These are phyloP conservation scores for Cyanocitta stelleri DNA, from an alignment of 2,113 vertebrate species.

Conservation along the genomic window DNA sequence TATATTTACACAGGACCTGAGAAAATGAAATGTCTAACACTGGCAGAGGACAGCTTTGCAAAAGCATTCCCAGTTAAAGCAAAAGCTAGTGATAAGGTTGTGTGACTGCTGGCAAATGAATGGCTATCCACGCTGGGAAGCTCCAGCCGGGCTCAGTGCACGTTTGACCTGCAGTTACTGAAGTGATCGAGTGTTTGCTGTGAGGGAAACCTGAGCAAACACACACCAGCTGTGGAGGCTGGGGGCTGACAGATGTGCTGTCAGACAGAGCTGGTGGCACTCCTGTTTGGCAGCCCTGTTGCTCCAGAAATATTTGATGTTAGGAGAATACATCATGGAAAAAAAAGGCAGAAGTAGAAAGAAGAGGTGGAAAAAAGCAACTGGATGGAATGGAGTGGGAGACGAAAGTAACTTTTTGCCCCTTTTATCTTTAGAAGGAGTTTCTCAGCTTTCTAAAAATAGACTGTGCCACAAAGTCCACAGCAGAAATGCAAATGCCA, in stretches of 20 bases:
- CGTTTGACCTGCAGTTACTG: neutral
- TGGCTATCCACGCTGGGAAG: neutral
- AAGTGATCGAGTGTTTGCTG: neutral
- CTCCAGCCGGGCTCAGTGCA: neutral
- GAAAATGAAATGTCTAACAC: neutral
- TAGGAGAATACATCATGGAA: neutral
- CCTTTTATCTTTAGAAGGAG: neutral
- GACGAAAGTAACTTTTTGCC: neutral
- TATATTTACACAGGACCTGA: constrained; percentile 39
- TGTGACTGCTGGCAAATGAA: neutral
- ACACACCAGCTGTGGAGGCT: neutral
- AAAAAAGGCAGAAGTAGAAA: neutral
- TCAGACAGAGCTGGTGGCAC: neutral
- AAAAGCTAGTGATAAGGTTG: neutral
- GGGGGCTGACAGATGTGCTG: neutral
- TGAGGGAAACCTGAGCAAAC: neutral
- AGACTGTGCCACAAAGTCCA: neutral
- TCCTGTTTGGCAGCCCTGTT: neutral
- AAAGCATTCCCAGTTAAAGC: neutral
- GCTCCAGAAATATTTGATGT: neutral
- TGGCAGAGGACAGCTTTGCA: neutral
- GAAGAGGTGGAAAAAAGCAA: neutral
- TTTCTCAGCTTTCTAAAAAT: neutral
- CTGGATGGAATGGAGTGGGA: neutral
- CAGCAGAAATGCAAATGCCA: neutral